A percentile compares a stretch with the other conserved stretches of the same genome.
Evolutionary conservation across 2,888 invertebrate species (phyloP).

Genomic region (Heliconius charithonia): DNA sequence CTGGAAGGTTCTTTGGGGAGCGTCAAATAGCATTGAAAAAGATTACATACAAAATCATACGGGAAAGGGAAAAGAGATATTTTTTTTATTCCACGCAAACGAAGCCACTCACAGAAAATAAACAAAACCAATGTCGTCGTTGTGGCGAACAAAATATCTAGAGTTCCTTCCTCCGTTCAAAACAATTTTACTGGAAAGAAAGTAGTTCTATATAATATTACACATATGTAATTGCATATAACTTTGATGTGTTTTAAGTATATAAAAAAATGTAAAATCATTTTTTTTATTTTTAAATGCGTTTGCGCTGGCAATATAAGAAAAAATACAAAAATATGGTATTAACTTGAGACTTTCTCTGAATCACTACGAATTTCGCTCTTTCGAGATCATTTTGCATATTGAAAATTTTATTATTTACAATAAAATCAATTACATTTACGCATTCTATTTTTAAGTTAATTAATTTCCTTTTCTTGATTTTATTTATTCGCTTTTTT

Average conservation of each 20-base stretch:
- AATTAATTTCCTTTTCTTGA: neutral
- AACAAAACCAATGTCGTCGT: too few relatives aligned
- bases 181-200: neutral
- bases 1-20: too few relatives aligned
- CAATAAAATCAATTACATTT: too few relatives aligned
- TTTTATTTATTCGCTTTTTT: neutral
- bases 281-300: neutral
- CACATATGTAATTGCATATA: neutral
- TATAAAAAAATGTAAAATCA: neutral
- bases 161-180: neutral
- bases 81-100: neutral
- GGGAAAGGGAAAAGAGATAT: too few relatives aligned
- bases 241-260: neutral
- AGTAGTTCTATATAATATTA: neutral
- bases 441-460: too few relatives aligned
- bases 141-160: neutral
- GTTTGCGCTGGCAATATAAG: neutral
- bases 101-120: too few relatives aligned
- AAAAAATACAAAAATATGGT: neutral
- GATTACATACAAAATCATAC: too few relatives aligned
- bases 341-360: slow-evolving; percentile 3
- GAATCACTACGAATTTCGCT: slow-evolving; percentile 15
- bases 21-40: too few relatives aligned
- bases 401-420: neutral
- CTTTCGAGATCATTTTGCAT: neutral